Evolutionary conservation across 1,140 invertebrate genomes (phyloP).

Genomic region (Drosophila sp.): DNA sequence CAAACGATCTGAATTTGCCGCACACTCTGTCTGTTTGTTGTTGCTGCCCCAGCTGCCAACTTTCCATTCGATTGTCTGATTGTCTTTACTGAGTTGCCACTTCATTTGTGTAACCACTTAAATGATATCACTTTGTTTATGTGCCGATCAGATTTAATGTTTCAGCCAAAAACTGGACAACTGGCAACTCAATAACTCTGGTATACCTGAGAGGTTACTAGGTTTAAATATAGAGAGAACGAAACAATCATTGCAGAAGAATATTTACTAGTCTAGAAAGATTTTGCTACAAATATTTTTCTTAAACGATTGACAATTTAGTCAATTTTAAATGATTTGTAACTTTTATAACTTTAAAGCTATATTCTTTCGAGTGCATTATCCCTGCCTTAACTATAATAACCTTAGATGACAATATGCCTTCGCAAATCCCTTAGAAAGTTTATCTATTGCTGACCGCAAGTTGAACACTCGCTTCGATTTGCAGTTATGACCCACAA

Average conservation of each 20-base stretch:
- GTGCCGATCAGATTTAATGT: not conserved
- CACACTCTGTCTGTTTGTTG: constrained; percentile 13
- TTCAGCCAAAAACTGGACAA: not conserved
- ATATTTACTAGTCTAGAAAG: too few relatives aligned
- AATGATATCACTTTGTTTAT: constrained; percentile 7
- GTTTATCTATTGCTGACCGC: constrained; percentile 25
- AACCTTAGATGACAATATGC: too few relatives aligned
- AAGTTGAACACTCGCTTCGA: constrained; percentile 46
- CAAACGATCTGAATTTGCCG: constrained; percentile 46
- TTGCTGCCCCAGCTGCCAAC: constrained; percentile 1
- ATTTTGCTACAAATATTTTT: too few relatives aligned
- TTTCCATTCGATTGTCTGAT: constrained; percentile 11
- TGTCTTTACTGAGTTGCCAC: constrained; percentile 69
- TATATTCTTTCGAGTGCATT: too few relatives aligned
- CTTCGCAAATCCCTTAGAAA: constrained; percentile 28
- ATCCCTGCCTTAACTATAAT: too few relatives aligned
- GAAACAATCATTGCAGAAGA: too few relatives aligned
- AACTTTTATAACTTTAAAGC: too few relatives aligned
- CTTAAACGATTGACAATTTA: too few relatives aligned
- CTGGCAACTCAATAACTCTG: not conserved
- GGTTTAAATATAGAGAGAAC: too few relatives aligned
- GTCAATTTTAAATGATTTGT: too few relatives aligned
- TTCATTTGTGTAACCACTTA: constrained; percentile 56
- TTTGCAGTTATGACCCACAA: constrained; percentile 64
- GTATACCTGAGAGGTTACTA: too few relatives aligned